Evolutionary conservation across 1,140 invertebrate genomes (phyloP), one percentile per base, ranked within the genome.

Genomic region (Ceratosolen solmsi): DNA sequence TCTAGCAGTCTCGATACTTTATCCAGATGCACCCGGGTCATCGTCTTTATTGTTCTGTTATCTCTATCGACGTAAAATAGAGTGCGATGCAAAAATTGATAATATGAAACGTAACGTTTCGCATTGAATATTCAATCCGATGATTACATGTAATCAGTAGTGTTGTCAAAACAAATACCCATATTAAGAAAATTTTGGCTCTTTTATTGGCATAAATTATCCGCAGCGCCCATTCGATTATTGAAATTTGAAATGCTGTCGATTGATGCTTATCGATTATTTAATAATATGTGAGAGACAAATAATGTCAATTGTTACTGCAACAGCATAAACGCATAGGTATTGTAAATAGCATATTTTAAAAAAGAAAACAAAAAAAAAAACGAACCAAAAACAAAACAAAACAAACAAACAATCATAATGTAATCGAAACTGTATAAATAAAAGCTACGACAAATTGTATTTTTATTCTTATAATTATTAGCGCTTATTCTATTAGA

Each of bases 271-370:
- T 27, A 51, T 82, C 22, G n/a, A 49, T 81, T 20, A 60, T 73
- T 60, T 65, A 49, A 25, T 77, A 38, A 58, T 71, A 78, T 74
- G 81, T 79, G 81, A 78, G 80, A 82, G 81, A 82, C 81, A 82
- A 82, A 82, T 78, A 25, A 82, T 79, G 81, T 76, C n/a, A 65
- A 41, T 73, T n/a, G 20, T 63, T 56, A 49, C n/a, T n/a, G n/a
- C 70, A 71, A 70, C 25, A 58, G 41, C 56, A 70, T 76, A 81
- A 81, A 75, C 27, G 60, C 70, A 81, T 75, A 7, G 63, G 27
- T 36, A 72, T 70, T 79, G 72, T 27, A 25, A 58, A 49, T 13
- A 63, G 25, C 4, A 15, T 73, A 74, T 30, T n/a, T n/a, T n/a
- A n/a, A n/a, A n/a, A n/a, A n/a, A n/a, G n/a, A n/a, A n/a, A n/a